A percentile compares a stretch with the other conserved stretches of the same genome.
These are phyloP conservation scores for Hyphantria cunea DNA, from an alignment of 1,140 invertebrate genomes.

Conservation along the genomic window DNA sequence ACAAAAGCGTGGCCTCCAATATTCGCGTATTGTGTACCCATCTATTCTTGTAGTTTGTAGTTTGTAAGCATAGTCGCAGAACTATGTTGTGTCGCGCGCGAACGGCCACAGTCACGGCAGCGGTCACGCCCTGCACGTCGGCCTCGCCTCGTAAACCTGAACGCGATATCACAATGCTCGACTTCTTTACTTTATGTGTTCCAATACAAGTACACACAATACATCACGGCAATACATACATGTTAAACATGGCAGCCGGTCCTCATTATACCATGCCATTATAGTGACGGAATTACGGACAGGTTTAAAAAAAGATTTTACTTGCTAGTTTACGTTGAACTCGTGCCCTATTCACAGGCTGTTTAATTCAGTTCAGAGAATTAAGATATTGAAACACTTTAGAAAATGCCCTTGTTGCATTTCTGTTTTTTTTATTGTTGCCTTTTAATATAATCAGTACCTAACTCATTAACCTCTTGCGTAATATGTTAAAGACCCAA, in stretches of 20 bases:
- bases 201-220: conserved; percentile 23
- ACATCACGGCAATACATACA: conserved; percentile 21
- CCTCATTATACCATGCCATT: conserved; percentile 3
- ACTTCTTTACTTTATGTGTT: conserved; percentile 45
- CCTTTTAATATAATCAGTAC: no score
- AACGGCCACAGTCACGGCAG: conserved; percentile 56
- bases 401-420: no score
- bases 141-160: conserved; percentile 71
- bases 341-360: no score
- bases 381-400: no score
- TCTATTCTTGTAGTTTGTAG: conserved; percentile 10
- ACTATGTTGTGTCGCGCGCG: conserved; percentile 60
- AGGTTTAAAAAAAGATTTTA: no score
- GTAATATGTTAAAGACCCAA: no score
- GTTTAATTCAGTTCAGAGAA: no score
- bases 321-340: no score
- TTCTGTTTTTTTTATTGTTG: no score
- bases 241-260: conserved; percentile 21
- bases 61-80: conserved; percentile 33
- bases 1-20: conserved; percentile 21
- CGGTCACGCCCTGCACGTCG: conserved; percentile 63
- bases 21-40: conserved; percentile 19
- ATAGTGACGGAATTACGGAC: no score
- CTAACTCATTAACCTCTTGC: no score
- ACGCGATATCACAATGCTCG: conserved; percentile 60